A percentile compares a stretch with the other conserved stretches of the same genome.
Conservation (phyloP, 1,140 invertebrate genomes). For the Tetranychus cinnabarinus region DNA sequence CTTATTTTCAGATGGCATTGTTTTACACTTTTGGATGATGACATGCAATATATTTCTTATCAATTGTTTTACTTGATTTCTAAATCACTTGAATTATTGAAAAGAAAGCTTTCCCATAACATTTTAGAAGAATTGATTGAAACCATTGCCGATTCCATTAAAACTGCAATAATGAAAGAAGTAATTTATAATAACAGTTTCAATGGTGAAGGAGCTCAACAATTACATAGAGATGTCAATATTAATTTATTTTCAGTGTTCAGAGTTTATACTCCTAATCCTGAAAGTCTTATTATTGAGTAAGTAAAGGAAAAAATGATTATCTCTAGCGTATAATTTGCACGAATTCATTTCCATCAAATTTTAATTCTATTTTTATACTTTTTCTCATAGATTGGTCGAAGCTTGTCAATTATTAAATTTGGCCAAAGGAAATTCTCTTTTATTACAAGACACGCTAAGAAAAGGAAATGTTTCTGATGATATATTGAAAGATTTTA, state of each 20-base stretch:
- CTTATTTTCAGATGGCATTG: conserved; percentile 2
- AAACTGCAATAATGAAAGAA: not conserved
- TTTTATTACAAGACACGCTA: not conserved
- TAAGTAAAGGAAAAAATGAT: not conserved
- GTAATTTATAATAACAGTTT: conserved; percentile 4
- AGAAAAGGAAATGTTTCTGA: not conserved
- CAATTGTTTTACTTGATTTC: conserved; percentile 4
- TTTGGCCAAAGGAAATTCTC: not conserved
- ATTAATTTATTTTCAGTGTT: not conserved
- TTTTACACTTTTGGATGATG: not conserved
- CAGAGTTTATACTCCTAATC: not conserved
- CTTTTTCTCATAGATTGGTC: not conserved
- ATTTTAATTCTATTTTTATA: too few species aligned
- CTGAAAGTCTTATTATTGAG: not conserved
- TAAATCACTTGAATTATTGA: not conserved
- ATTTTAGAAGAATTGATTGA: conserved; percentile 1
- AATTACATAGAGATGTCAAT: not conserved
- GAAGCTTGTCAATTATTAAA: not conserved
- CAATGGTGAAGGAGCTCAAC: conserved; percentile 4
- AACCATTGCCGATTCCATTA: conserved; percentile 3
- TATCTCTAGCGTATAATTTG: not conserved
- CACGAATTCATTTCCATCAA: too few species aligned
- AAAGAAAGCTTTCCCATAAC: not conserved
- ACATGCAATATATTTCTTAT: not conserved
- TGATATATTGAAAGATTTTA: not conserved